Percentiles rank a stretch among this genome's conserved stretches.
Evolutionary conservation across 2,888 invertebrate genomes (phyloP).

Genomic region (Syrphus vitripennis): DNA sequence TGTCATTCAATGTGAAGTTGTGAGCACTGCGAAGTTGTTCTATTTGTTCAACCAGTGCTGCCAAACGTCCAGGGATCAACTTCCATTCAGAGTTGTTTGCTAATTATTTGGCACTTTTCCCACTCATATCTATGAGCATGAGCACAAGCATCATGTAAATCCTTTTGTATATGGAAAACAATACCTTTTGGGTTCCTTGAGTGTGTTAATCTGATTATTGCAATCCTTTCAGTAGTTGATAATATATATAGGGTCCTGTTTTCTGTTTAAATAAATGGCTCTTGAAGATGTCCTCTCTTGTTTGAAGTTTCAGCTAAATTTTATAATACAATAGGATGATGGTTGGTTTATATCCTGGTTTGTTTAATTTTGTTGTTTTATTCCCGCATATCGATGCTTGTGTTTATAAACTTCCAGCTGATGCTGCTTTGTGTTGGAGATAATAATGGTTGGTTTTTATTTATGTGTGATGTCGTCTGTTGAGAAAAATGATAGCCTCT

Average conservation of each 20-base stretch:
- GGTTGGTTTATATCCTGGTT: neutral
- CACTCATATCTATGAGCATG: neutral
- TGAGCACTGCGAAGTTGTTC: neutral
- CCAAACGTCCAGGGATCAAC: conserved; percentile 6
- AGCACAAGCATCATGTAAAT: neutral
- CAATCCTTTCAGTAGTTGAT: conserved; percentile 16
- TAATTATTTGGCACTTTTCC: conserved; percentile 60
- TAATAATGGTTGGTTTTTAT: conserved; percentile 26
- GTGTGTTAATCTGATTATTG: conserved; percentile 34
- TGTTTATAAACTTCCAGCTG: conserved; percentile 28
- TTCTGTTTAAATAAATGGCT: neutral
- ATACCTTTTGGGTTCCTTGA: neutral
- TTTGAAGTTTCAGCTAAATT: conserved; percentile 19
- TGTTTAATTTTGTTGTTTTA: conserved; percentile 28
- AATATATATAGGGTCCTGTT: neutral
- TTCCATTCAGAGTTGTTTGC: conserved; percentile 7
- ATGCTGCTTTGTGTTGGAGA: conserved; percentile 21
- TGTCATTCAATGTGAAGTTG: conserved; percentile 43
- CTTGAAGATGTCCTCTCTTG: conserved; percentile 33
- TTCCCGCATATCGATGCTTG: conserved; percentile 6
- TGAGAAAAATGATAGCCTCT: conserved; percentile 31
- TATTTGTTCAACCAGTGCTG: conserved; percentile 1
- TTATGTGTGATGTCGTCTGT: conserved; percentile 29
- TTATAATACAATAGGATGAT: neutral
- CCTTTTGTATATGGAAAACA: conserved; percentile 5